Evolutionary conservation across 2,888 invertebrate species (phyloP).

Genomic region (Agrilus mali): DNA sequence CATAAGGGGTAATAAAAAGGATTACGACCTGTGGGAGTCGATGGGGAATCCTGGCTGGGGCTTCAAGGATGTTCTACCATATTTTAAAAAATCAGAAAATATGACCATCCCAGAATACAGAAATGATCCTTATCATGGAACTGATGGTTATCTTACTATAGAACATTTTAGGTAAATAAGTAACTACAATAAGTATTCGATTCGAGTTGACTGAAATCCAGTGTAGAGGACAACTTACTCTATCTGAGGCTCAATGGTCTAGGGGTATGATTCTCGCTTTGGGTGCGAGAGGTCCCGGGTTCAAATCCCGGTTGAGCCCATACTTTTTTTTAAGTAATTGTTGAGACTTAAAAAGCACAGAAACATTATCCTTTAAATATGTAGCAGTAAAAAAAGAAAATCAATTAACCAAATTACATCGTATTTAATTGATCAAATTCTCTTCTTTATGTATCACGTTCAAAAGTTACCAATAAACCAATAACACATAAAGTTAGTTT

Average conservation of each 20-base stretch:
- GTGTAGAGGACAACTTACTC: background rate
- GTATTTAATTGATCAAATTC: no score
- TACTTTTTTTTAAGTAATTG: no score
- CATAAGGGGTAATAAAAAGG: conserved; percentile 67
- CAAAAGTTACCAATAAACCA: no score
- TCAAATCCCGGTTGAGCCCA: conserved; percentile 36
- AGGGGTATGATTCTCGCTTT: conserved; percentile 39
- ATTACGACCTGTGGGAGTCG: conserved; percentile 76
- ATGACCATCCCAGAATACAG: conserved; percentile 51
- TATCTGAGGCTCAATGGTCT: conserved; percentile 33
- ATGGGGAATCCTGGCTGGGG: conserved; percentile 71
- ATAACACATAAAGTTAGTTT: no score
- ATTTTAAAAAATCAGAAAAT: conserved; percentile 72
- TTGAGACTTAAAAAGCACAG: no score
- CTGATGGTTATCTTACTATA: conserved; percentile 58
- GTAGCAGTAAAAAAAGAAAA: background rate
- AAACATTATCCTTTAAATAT: no score
- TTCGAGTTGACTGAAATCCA: conserved; percentile 5
- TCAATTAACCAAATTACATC: background rate
- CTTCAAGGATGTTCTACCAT: conserved; percentile 58
- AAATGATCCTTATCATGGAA: conserved; percentile 52
- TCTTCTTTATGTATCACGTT: no score
- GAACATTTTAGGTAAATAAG: conserved; percentile 50
- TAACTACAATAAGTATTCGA: background rate
- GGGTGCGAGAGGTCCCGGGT: conserved; percentile 39